Evolutionary conservation across 1,140 invertebrate genomes (phyloP).

Genomic region (Dinoponera quadriceps): DNA sequence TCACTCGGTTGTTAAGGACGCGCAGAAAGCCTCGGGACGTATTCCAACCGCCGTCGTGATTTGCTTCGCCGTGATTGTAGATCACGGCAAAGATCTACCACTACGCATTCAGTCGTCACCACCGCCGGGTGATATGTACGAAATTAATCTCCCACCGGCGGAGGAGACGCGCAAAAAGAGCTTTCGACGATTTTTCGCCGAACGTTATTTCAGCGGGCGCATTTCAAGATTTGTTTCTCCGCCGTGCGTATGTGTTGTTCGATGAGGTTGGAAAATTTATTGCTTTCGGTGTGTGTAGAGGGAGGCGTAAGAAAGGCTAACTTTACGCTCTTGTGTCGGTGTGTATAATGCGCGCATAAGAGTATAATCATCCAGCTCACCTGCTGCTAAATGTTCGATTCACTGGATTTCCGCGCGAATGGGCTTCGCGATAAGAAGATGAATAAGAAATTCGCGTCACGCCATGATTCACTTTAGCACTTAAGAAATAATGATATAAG

Average conservation of each 20-base stretch:
- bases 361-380: neutral
- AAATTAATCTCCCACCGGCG: conserved; percentile 47
- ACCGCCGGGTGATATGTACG: conserved; percentile 20
- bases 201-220: neutral
- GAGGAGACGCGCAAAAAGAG: conserved; percentile 24
- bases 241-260: no score
- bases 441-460: neutral
- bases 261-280: neutral
- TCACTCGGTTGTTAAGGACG: conserved; percentile 58
- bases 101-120: neutral
- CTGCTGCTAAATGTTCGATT: neutral
- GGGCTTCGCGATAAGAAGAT: neutral
- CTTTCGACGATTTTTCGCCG: conserved; percentile 22
- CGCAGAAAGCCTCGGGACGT: conserved; percentile 41
- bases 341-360: neutral
- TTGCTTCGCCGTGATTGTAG: conserved; percentile 56
- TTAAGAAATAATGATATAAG: conserved; percentile 1
- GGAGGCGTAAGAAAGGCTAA: neutral
- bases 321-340: no score
- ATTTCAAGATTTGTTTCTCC: neutral
- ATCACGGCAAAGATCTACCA: conserved; percentile 38
- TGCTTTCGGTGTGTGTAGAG: neutral
- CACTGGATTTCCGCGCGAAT: neutral
- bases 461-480: neutral
- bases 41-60: conserved; percentile 40